phyloP scores from a whole-genome alignment of 2,888 invertebrate genomes.

The Euzophera pinguis region DNA sequence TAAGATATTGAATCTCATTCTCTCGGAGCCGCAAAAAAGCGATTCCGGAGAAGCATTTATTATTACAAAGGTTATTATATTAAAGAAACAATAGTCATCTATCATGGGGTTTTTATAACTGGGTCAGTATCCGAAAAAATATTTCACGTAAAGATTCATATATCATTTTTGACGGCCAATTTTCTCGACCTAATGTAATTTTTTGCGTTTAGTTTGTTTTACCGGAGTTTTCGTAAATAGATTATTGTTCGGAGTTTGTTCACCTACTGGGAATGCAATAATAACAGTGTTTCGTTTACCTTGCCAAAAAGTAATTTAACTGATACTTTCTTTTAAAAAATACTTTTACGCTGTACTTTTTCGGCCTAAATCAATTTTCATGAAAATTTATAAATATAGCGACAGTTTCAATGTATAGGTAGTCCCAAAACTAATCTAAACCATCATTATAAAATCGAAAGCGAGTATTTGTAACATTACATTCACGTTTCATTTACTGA shows the following conservation, averaged over 20 bases:
- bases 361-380: too few species aligned
- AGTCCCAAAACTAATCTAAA: too few species aligned
- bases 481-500: too few species aligned
- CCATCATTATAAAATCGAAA: too few species aligned
- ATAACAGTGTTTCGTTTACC: not conserved
- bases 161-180: slow-evolving; percentile 69
- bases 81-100: slow-evolving; percentile 42
- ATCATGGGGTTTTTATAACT: slow-evolving; percentile 48
- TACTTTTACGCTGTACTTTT: too few species aligned
- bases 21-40: slow-evolving; percentile 25
- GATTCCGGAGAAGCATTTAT: slow-evolving; percentile 20
- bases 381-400: too few species aligned
- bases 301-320: not conserved
- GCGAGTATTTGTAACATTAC: too few species aligned
- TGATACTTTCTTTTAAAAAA: too few species aligned
- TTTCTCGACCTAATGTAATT: slow-evolving; percentile 52
- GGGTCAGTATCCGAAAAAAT: slow-evolving; percentile 41
- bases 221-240: slow-evolving; percentile 3
- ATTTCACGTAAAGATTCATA: slow-evolving; percentile 54
- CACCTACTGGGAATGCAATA: not conserved
- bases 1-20: slow-evolving; percentile 37
- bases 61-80: slow-evolving; percentile 24
- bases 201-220: slow-evolving; percentile 24
- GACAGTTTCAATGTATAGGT: too few species aligned
- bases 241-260: slow-evolving; percentile 5